Base-by-base conservation (phyloP, 2,113 vertebrate genomes). In the Hemicordylus capensis region DNA sequence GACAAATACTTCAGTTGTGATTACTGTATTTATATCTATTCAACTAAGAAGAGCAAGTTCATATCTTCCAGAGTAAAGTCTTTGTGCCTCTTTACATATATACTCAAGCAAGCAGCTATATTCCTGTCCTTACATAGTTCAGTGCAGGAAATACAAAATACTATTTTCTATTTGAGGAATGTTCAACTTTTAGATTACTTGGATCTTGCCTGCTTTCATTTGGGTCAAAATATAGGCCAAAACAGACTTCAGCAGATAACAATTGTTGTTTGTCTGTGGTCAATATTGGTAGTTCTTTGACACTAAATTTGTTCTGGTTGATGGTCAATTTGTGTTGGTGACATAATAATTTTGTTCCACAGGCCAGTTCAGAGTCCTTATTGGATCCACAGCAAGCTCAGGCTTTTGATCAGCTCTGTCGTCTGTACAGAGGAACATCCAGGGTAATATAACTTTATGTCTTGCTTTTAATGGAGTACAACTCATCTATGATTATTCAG, bases 351-450 rank as follows among this genome's bases (percentile, higher is more conserved):
- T 86, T 81, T 87, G n/a, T 91, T 90, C 76, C 80, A 42, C 94
- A 99, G 98, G 84, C 95, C 67, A 92, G 93, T 58, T 92, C 96
- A 31, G 98, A 98, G 74, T 94, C 96, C 4, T 88, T 90, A 4
- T 83, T 99, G 94, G 98, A 99, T 89, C 95, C 96, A 76, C 98
- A 99, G 94, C 98, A 99, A 95, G 96, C 97, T 61, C 98, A 98
- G 85, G 98, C 98, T 15, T 99, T 98, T 94, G 97, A 98, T 89
- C 98, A 98, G 81, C 97, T 99, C 44, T 97, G 98, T 78, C 97
- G 90, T 73, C 95, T 99, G 28, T 99, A 98, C 95, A 95, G 97
- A 91, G 98, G 98, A 89, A 97, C 97, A 4, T 98, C 98, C 73
- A 95, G 98, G 92, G 98, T 99, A 98, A 91, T 5, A 64, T 85